Percentiles rank a stretch among this genome's conserved stretches.
phyloP scores from a whole-genome alignment of 2,888 invertebrate species.

The Sussaba pulchella region DNA sequence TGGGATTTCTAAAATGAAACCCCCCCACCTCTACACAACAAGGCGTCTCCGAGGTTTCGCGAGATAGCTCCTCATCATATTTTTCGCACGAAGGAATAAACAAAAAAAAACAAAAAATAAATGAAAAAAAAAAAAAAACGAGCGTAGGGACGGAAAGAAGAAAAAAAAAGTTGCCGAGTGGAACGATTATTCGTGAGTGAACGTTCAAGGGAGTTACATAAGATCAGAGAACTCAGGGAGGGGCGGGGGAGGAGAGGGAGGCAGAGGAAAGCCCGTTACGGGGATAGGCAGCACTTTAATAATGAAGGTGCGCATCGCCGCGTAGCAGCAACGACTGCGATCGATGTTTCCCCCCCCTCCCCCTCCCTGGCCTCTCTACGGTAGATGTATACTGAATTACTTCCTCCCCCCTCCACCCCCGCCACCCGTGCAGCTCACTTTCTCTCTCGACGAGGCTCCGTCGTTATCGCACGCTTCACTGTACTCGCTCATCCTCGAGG shows the following conservation, averaged over 20 bases:
- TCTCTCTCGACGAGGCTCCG: background rate
- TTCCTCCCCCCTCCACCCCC: background rate
- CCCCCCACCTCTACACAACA: too few relatives aligned
- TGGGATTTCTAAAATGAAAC: too few relatives aligned
- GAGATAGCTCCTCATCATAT: constrained; percentile 49
- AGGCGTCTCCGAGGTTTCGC: constrained; percentile 31
- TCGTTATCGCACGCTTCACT: constrained; percentile 23
- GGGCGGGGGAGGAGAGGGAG: too few relatives aligned
- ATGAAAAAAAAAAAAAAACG: background rate
- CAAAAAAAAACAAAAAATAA: background rate
- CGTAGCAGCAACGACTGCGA: constrained; percentile 78
- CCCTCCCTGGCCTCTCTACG: too few relatives aligned
- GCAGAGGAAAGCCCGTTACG: constrained; percentile 62
- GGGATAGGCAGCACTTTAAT: constrained; percentile 77
- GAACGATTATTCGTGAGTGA: constrained; percentile 61
- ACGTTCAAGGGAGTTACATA: constrained; percentile 52
- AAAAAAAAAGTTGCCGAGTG: constrained; percentile 43
- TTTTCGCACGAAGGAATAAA: constrained; percentile 33
- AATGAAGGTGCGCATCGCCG: constrained; percentile 80
- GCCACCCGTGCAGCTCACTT: too few relatives aligned
- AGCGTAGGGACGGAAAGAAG: too few relatives aligned
- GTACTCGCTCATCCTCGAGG: constrained; percentile 44
- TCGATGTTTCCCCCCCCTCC: constrained; percentile 77
- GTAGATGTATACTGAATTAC: constrained; percentile 39
- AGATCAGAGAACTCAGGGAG: constrained; percentile 55